A percentile compares a stretch with the other conserved stretches of the same genome.
Conservation (phyloP, 2,888 invertebrate species). For the Labia minor region DNA sequence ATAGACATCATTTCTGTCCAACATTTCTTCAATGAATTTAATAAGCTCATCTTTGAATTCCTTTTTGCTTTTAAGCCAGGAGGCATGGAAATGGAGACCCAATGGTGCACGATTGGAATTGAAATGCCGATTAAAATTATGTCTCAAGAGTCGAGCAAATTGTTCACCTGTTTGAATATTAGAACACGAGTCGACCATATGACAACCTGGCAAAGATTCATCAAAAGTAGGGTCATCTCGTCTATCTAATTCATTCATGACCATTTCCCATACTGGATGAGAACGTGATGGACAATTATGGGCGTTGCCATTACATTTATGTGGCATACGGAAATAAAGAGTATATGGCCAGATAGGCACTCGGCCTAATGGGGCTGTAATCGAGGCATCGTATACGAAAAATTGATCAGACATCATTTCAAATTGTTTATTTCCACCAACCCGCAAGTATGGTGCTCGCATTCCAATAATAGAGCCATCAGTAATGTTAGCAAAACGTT, state of each 20-base stretch:
- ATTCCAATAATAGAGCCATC: conserved; percentile 83
- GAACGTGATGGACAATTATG: conserved; percentile 73
- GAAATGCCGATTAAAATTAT: conserved; percentile 92
- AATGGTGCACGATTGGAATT: conserved; percentile 86
- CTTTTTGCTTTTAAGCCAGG: conserved; percentile 88
- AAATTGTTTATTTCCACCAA: conserved; percentile 90
- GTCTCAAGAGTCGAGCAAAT: conserved; percentile 76
- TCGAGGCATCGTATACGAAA: conserved; percentile 89
- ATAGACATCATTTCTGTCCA: conserved; percentile 79
- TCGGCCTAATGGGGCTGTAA: conserved; percentile 76
- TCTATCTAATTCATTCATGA: conserved; percentile 88
- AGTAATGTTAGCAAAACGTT: conserved; percentile 82
- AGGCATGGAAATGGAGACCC: conserved; percentile 87
- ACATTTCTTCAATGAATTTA: conserved; percentile 89
- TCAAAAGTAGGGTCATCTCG: conserved; percentile 89
- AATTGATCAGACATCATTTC: conserved; percentile 95
- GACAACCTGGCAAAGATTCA: conserved; percentile 85
- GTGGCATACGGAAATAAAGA: conserved; percentile 90
- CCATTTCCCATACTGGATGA: conserved; percentile 94
- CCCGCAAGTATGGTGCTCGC: conserved; percentile 77
- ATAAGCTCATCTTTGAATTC: conserved; percentile 84
- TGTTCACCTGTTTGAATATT: conserved; percentile 86
- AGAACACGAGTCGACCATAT: conserved; percentile 89
- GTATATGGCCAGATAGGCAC: conserved; percentile 97
- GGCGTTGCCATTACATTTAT: conserved; percentile 88